Evolutionary conservation across 2,797 vertebrate species (phyloP).

Genomic region (Xenentodon cancila): DNA sequence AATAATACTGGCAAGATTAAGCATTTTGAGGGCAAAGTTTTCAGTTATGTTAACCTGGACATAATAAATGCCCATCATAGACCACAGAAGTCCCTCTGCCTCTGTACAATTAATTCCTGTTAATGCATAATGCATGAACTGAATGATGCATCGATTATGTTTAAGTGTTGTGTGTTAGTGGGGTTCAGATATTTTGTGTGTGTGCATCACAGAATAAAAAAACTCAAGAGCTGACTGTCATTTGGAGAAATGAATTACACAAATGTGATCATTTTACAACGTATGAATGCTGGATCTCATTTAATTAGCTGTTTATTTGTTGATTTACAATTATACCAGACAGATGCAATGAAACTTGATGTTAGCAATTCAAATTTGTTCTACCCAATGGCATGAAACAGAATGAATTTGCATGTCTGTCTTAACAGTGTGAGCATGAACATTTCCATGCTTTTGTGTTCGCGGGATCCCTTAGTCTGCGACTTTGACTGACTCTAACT

Average conservation of each 20-base stretch:
- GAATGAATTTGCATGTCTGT: constrained; percentile 29
- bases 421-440: constrained; percentile 7
- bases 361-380: constrained; percentile 31
- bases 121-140: constrained; percentile 64
- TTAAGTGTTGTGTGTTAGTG: constrained; percentile 50
- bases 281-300: constrained; percentile 3
- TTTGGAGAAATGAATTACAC: constrained; percentile 14
- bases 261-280: constrained; percentile 7
- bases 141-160: constrained; percentile 70
- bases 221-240: constrained; percentile 25
- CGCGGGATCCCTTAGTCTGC: constrained; percentile 35
- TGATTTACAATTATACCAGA: constrained; percentile 3
- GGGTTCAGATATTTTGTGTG: constrained; percentile 14
- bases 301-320: constrained; percentile 3
- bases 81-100: constrained; percentile 33
- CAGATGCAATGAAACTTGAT: constrained; percentile 5
- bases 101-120: constrained; percentile 68
- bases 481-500: constrained; percentile 70
- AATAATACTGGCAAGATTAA: constrained; percentile 50
- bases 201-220: constrained; percentile 21
- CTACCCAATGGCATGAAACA: constrained; percentile 24
- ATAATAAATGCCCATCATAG: constrained; percentile 33
- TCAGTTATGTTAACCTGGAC: constrained; percentile 76
- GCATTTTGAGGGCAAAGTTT: constrained; percentile 56
- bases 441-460: constrained; percentile 1